Evolutionary conservation across 1,140 invertebrate genomes (phyloP).

Genomic region (Colletes gigas): DNA sequence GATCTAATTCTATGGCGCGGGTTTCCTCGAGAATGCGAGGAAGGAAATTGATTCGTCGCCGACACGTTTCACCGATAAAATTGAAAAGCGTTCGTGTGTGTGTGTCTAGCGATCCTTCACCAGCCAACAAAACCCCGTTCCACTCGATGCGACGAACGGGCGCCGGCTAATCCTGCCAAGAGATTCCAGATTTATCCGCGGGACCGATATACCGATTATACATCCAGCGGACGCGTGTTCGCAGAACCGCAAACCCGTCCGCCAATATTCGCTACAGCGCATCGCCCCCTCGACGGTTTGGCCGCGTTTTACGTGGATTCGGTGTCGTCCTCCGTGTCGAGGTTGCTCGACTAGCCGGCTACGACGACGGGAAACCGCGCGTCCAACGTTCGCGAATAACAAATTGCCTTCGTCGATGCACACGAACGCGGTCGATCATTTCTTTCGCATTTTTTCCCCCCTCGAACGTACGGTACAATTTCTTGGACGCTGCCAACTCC

Average conservation of each 20-base stretch:
- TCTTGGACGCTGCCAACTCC: too few relatives aligned
- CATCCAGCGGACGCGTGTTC: background rate
- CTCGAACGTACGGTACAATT: too few relatives aligned
- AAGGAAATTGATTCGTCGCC: too few relatives aligned
- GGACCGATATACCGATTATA: slow-evolving; percentile 2
- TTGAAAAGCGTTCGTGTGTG: background rate
- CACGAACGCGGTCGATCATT: background rate
- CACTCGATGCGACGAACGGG: background rate
- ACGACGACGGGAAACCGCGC: background rate
- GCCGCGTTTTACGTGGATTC: background rate
- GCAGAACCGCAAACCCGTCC: background rate
- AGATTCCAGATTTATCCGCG: background rate
- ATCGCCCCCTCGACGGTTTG: background rate
- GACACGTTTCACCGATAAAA: too few relatives aligned
- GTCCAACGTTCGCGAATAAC: background rate
- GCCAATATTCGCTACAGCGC: background rate
- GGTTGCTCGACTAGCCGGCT: background rate
- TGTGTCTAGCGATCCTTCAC: background rate
- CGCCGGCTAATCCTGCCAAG: slow-evolving; percentile 7
- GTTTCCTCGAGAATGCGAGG: too few relatives aligned
- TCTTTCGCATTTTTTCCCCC: too few relatives aligned
- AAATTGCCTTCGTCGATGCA: background rate
- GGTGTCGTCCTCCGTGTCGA: background rate
- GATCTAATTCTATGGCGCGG: too few relatives aligned
- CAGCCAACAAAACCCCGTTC: background rate